Evolutionary conservation across 2,113 vertebrate genomes (phyloP).

Genomic region (Scopus umbretta): DNA sequence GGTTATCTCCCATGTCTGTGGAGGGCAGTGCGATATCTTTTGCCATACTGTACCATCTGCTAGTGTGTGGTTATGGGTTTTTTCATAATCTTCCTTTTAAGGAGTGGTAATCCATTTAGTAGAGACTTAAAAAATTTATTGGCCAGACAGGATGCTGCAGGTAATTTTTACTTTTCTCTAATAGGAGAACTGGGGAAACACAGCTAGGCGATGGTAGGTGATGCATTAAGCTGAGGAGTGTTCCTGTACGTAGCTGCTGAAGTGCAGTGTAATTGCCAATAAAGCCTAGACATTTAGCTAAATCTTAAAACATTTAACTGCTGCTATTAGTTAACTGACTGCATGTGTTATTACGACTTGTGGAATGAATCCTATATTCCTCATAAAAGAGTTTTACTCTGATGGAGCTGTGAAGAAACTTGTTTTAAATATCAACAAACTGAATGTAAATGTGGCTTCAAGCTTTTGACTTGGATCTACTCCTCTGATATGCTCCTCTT

Average conservation of each 20-base stretch:
- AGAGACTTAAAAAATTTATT: not conserved
- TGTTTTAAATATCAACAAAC: not conserved
- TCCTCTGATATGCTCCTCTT: not conserved
- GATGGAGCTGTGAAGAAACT: not conserved
- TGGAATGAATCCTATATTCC: not conserved
- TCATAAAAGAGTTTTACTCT: not conserved
- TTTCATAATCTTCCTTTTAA: not conserved
- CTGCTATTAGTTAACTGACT: slow-evolving; percentile 2
- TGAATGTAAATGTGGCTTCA: not conserved
- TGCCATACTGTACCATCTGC: not conserved
- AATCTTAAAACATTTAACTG: not conserved
- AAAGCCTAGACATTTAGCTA: not conserved
- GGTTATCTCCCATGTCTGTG: not conserved
- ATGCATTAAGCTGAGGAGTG: not conserved
- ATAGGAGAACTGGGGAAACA: not conserved
- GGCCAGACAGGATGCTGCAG: not conserved
- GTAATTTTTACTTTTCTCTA: not conserved
- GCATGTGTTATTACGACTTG: not conserved
- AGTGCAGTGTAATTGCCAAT: not conserved
- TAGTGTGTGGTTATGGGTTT: not conserved
- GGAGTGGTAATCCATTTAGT: slow-evolving; percentile 18
- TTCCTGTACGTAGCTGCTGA: not conserved
- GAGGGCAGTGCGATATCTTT: not conserved
- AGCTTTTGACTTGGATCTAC: not conserved
- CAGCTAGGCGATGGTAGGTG: not conserved